Evolutionary conservation across 2,797 vertebrate species (phyloP).

Genomic region (Decapterus maruadsi): DNA sequence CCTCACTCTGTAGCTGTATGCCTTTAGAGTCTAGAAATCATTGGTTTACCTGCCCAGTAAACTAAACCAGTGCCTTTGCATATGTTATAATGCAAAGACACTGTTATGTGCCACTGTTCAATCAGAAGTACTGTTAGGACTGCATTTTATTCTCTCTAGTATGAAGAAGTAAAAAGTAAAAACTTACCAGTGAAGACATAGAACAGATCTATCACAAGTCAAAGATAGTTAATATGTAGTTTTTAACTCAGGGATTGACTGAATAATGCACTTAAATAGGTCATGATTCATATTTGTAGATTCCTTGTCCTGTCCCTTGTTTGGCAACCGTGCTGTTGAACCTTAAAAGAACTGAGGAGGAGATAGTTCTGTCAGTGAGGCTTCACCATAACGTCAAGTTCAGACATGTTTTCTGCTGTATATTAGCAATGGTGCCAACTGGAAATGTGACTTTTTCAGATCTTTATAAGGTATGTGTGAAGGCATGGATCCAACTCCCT

Average conservation of each 20-base stretch:
- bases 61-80: not conserved
- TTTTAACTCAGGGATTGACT: not conserved
- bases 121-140: not conserved
- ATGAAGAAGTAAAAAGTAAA: not conserved
- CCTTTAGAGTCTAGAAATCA: not conserved
- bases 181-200: not conserved
- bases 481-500: conserved; percentile 2
- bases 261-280: not conserved
- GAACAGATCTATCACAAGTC: too few species aligned
- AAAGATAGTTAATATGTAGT: not conserved
- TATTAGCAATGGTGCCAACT: conserved; percentile 7
- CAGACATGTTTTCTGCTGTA: conserved; percentile 17
- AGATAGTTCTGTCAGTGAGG: not conserved
- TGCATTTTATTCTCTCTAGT: not conserved
- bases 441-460: conserved; percentile 37
- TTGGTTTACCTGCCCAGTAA: conserved; percentile 10
- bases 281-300: not conserved
- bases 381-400: conserved; percentile 16
- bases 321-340: conserved; percentile 1
- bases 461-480: conserved; percentile 23
- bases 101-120: not conserved
- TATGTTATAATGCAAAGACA: not conserved
- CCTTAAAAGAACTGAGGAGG: not conserved
- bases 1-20: not conserved
- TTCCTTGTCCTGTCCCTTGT: not conserved